Evolutionary conservation across 2,888 invertebrate species (phyloP), one percentile per base, ranked within the genome.

Genomic region (Melangyna quadrimaculata): DNA sequence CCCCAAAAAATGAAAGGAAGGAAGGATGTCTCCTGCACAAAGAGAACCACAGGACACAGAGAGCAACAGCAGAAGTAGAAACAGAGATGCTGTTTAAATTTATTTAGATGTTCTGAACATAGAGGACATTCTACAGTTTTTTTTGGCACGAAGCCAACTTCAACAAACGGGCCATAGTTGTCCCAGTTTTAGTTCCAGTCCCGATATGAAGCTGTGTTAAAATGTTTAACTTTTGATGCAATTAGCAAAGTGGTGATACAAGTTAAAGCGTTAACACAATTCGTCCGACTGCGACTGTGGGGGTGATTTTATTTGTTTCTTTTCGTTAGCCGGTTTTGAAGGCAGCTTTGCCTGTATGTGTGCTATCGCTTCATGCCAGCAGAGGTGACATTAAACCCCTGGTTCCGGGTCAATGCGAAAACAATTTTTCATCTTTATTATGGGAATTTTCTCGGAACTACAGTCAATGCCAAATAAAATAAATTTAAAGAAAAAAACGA

Each of bases 171-270:
- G 6, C 14, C 12, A n/a, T n/a, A 59, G 71, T 80, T 80, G 79
- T 59, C 1, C 55, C 14, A 51, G 51, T 24, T 51, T 6, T 19
- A 35, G 6, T 57, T 17, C 45, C 19, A 57, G 12, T 59, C 3
- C 45, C 32, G 29, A 22, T 51, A n/a, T 45, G 22, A 51, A 22
- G 10, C 29, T 51, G 48, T 67, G 67, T 67, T 67, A 51, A 67
- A 86, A 80, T 86, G 86, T 86, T 75, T 72, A 86, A 81, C 69
- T 86, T 70, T 86, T 81, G 77, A 81, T 86, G 72, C 81, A 86
- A 86, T 86, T 81, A 81, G 80, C 51, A 73, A 73, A 72, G 81
- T 86, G 77, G 77, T 48, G 61, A 63, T 51, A 73, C 61, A 73
- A 73, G 73, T 77, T 72, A 77, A 80, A 51, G 65, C 70, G 45